Percentiles rank a stretch among this genome's conserved stretches.
Evolutionary conservation across 2,888 invertebrate species (phyloP).

Genomic region (Lycophotia porphyrea): DNA sequence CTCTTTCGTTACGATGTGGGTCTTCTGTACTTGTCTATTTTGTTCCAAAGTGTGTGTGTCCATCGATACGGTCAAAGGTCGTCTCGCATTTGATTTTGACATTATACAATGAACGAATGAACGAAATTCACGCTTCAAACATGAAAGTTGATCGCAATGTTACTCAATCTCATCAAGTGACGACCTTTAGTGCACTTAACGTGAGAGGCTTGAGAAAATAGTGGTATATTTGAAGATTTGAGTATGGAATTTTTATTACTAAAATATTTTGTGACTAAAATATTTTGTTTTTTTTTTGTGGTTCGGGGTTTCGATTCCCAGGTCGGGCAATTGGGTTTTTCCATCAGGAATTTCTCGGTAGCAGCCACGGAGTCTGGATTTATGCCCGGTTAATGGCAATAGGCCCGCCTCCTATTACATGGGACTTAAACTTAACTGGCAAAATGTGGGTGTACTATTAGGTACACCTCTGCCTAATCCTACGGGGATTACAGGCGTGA

Average conservation of each 20-base stretch:
- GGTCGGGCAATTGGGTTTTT: too few species aligned
- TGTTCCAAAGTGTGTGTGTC: slow-evolving; percentile 68
- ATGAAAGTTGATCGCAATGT: slow-evolving; percentile 79
- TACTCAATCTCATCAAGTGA: slow-evolving; percentile 76
- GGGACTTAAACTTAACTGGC: too few species aligned
- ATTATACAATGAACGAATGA: slow-evolving; percentile 82
- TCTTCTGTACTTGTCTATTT: slow-evolving; percentile 22
- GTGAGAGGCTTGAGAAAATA: slow-evolving; percentile 65
- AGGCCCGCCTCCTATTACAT: too few species aligned
- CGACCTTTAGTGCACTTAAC: slow-evolving; percentile 74
- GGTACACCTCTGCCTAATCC: too few species aligned
- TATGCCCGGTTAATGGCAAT: too few species aligned
- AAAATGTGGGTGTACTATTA: too few species aligned
- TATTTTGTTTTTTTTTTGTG: too few species aligned
- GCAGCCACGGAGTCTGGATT: too few species aligned
- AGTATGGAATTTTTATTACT: background rate
- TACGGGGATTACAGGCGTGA: too few species aligned
- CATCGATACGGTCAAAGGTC: slow-evolving; percentile 77
- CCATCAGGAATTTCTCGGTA: too few species aligned
- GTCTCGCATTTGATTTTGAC: slow-evolving; percentile 65
- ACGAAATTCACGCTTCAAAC: slow-evolving; percentile 79
- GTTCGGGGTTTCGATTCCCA: too few species aligned
- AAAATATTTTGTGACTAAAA: too few species aligned
- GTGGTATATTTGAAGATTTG: slow-evolving; percentile 14
- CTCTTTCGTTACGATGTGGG: background rate